Evolutionary conservation across 2,113 vertebrate species (phyloP), one percentile per base, ranked within the genome.

Genomic region (Oncorhynchus tshawytscha): DNA sequence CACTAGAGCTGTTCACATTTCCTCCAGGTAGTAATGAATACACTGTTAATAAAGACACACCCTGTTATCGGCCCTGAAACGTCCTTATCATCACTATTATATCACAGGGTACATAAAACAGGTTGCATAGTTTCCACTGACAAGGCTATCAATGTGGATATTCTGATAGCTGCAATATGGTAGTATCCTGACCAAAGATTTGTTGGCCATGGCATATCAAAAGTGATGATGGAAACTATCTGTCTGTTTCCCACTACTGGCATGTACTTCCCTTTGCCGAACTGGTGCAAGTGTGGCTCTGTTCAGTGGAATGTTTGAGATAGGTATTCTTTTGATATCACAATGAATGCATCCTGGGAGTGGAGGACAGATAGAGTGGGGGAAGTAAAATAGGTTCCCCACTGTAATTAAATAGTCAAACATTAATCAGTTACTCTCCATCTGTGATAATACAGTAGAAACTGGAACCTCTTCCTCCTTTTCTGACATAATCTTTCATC

Each of bases 21-120:
- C n/a, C n/a, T 57, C 27, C 22, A 72, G 12, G 11, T 57, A 7
- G 8, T 59, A 29, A 27, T 71, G 15, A 70, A 59, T 59, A 27
- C 69, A 27, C 69, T 70, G 0, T 2, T 5, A 0, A 74, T 62
- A 67, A 73, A 76, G n/a, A 57, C 12, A 1, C 57, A 60, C 29
- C 13, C 20, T 27, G 20, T 15, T n/a, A 9, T 2, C n/a, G 1
- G 4, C 16, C 11, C 39, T 29, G 60, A 86, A 73, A 82, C 71
- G 13, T 77, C 59, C 24, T 65, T 67, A 3, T n/a, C 22, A 48
- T 25, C 13, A 68, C 13, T 13, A 49, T 34, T 24, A 22, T 62
- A 22, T 24, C 5, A 62, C 9, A 62, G 18, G 18, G 59, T 24
- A 62, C 22, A 62, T 62, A 11, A 62, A 54, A 54, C 51, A 54